phyloP scores from a whole-genome alignment of 2,113 vertebrate genomes.

The Gracilinanus agilis region DNA sequence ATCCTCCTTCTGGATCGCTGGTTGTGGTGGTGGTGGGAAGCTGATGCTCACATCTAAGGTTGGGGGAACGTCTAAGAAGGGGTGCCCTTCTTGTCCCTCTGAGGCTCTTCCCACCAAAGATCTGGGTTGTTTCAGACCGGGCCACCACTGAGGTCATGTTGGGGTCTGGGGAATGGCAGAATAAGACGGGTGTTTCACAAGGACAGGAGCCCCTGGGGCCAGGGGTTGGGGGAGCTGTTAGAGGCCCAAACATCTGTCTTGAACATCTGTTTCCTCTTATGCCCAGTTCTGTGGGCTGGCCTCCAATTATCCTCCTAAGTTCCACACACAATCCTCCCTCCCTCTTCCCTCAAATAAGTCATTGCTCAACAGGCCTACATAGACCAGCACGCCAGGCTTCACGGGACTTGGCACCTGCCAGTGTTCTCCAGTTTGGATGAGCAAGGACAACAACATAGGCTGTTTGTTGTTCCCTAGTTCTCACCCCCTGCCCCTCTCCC shows the following conservation, averaged over 20 bases:
- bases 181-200: background rate
- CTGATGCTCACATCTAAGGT: background rate
- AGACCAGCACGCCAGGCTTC: background rate
- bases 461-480: background rate
- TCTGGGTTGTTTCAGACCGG: background rate
- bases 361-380: background rate
- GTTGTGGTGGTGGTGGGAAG: background rate
- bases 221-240: background rate
- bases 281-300: background rate
- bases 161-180: background rate
- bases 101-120: background rate
- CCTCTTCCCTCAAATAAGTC: background rate
- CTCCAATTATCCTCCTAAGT: constrained; percentile 3
- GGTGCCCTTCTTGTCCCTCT: background rate
- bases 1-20: background rate
- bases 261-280: constrained; percentile 8
- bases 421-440: background rate
- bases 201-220: background rate
- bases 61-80: background rate
- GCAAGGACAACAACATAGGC: background rate
- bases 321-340: background rate
- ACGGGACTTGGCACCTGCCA: background rate
- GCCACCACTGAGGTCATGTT: background rate
- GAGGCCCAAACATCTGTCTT: background rate
- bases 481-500: background rate